phyloP scores from a whole-genome alignment of 2,113 vertebrate genomes.

The Turdus rufiventris region DNA sequence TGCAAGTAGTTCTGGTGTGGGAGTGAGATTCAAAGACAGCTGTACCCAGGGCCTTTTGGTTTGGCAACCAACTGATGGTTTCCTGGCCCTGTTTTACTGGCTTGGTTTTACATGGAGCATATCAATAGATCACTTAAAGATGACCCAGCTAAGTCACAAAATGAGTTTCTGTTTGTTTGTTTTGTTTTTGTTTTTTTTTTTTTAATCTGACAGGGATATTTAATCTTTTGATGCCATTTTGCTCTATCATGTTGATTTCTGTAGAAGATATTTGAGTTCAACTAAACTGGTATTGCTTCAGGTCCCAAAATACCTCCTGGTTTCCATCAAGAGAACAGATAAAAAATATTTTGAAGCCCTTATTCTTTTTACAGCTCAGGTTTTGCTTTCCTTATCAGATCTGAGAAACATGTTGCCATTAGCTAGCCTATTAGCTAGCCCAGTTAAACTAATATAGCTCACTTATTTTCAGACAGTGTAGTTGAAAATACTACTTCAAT shows the following conservation, averaged over 20 bases:
- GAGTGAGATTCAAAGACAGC: background rate
- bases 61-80: background rate
- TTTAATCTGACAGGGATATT: background rate
- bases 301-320: background rate
- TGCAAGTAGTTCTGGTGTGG: background rate
- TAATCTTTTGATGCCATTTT: background rate
- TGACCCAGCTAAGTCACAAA: background rate
- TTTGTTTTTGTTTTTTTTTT: background rate
- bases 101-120: background rate
- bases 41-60: background rate
- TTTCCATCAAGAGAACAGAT: background rate
- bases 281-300: background rate
- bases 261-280: background rate
- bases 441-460: background rate
- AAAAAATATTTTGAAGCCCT: background rate
- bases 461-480: background rate
- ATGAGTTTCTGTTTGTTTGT: background rate
- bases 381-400: background rate
- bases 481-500: background rate
- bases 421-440: background rate
- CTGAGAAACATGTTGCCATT: background rate
- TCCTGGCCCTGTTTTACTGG: background rate
- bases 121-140: background rate
- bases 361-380: background rate
- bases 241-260: background rate